Evolutionary conservation across 2,888 invertebrate genomes (phyloP).

Genomic region (Agapostemon virescens): DNA sequence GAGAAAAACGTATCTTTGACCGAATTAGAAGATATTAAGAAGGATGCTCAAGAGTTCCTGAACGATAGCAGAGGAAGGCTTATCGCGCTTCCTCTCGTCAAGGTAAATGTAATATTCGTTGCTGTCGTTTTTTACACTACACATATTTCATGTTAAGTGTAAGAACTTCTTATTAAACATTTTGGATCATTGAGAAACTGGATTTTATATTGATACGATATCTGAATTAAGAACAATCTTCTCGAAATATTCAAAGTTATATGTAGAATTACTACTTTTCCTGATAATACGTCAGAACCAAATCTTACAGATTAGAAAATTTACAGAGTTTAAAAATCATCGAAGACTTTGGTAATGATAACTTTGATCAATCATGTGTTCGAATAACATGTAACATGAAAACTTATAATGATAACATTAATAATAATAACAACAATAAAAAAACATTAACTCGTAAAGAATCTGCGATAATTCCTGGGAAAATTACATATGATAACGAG

Average conservation of each 20-base stretch:
- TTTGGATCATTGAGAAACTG: not conserved
- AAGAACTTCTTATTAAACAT: not conserved
- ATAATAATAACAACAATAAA: not conserved
- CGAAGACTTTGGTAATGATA: not conserved
- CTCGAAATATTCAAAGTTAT: not conserved
- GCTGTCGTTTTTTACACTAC: not conserved
- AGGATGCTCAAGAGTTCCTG: not conserved
- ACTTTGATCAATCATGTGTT: not conserved
- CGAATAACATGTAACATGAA: not conserved
- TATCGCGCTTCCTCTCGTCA: not conserved
- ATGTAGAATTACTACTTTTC: not conserved
- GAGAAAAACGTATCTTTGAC: not conserved
- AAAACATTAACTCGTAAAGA: not conserved
- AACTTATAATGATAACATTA: not conserved
- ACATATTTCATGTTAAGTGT: not conserved
- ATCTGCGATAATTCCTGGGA: not conserved
- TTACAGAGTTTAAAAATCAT: not conserved
- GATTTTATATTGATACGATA: not conserved
- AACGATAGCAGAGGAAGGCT: too few relatives aligned
- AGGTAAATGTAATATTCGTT: slow-evolving; percentile 35
- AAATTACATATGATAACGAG: not conserved
- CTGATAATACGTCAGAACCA: not conserved
- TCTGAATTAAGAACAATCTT: not conserved
- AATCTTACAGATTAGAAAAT: not conserved
- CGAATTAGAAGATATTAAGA: slow-evolving; percentile 12